Conservation (phyloP, 2,888 invertebrate species). For the Trachelus iudaicus region DNA sequence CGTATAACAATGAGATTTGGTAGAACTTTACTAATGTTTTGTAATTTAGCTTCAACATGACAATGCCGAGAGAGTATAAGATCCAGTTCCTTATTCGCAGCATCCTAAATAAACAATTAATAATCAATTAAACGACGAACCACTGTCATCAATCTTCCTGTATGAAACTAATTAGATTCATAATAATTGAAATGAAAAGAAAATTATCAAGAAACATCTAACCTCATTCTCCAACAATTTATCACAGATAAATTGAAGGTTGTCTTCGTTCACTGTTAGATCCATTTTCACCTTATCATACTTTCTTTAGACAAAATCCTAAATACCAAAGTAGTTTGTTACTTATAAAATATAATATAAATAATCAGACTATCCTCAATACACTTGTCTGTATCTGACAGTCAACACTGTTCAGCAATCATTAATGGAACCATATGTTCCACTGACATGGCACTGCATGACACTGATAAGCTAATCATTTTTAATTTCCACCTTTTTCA, state of each 20-base stretch:
- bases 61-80: slow-evolving; percentile 79
- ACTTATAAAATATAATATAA: not conserved
- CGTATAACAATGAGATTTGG: slow-evolving; percentile 83
- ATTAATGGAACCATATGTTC: not conserved
- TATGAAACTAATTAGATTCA: not conserved
- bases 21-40: slow-evolving; percentile 82
- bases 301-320: not conserved
- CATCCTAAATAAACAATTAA: slow-evolving; percentile 1
- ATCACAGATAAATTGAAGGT: slow-evolving; percentile 46
- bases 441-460: not conserved
- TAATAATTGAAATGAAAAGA: not conserved
- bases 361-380: not conserved
- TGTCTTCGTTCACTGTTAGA: slow-evolving; percentile 35
- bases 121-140: not conserved
- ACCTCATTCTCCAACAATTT: slow-evolving; percentile 57
- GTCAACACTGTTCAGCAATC: not conserved
- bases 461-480: not conserved
- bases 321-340: not conserved
- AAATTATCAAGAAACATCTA: slow-evolving; percentile 12
- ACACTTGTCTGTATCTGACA: not conserved
- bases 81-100: slow-evolving; percentile 77
- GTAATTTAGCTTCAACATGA: slow-evolving; percentile 83
- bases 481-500: not conserved
- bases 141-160: not conserved
- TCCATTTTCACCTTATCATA: not conserved